Evolutionary conservation across 2,113 vertebrate genomes (phyloP).

Genomic region (Leucosticte australis): DNA sequence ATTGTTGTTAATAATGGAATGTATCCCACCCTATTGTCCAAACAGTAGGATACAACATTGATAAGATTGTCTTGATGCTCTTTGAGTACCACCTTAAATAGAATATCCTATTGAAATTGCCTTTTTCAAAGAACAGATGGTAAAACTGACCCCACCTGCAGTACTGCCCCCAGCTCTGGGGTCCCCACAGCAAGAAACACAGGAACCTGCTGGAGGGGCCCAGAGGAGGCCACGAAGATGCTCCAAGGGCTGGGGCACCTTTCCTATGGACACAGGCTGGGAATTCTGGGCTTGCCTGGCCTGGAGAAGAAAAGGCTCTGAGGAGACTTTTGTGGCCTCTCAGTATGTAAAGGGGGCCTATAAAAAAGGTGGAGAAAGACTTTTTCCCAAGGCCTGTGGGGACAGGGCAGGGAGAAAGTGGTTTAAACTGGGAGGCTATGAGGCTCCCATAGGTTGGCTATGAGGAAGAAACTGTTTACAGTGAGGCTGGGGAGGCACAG

Average conservation of each 20-base stretch:
- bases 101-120: neutral
- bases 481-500: neutral
- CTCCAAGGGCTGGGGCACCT: neutral
- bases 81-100: neutral
- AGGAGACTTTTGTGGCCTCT: neutral
- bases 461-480: neutral
- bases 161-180: neutral
- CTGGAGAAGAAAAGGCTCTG: neutral
- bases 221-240: neutral
- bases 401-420: neutral
- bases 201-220: neutral
- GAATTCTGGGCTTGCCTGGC: neutral
- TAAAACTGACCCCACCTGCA: neutral
- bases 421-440: neutral
- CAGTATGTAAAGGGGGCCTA: neutral
- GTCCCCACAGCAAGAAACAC: neutral
- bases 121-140: neutral
- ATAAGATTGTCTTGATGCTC: neutral
- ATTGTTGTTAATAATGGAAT: neutral
- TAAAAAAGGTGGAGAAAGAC: neutral
- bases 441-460: neutral
- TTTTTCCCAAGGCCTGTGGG: neutral
- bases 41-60: neutral
- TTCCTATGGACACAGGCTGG: neutral
- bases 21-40: neutral